Conservation (phyloP, 2,797 vertebrate genomes). For the Lepidocolaptes lacrymiger region DNA sequence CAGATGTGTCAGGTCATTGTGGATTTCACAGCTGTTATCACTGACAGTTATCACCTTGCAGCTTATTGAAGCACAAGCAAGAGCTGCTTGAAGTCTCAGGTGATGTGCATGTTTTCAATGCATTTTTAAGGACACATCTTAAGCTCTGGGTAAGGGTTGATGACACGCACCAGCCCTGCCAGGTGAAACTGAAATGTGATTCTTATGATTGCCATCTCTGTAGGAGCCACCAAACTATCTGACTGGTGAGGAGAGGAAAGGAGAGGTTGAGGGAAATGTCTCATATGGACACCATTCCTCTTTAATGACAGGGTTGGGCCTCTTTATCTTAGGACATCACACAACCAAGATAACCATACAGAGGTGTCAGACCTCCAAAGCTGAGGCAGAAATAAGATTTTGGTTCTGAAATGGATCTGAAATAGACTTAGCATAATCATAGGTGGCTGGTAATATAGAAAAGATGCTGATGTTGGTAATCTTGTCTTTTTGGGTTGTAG, state of each 20-base stretch:
- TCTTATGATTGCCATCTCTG: rapidly evolving
- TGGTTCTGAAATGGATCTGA: not conserved
- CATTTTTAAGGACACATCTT: not conserved
- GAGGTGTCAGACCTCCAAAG: not conserved
- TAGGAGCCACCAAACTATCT: not conserved
- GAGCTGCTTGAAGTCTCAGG: not conserved
- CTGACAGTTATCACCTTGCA: not conserved
- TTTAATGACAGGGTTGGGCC: not conserved
- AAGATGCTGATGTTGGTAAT: not conserved
- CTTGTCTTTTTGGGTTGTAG: not conserved
- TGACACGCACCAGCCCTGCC: not conserved
- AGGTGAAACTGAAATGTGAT: not conserved
- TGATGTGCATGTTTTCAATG: not conserved
- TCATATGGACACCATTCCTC: not conserved
- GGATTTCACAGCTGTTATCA: not conserved
- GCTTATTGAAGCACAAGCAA: not conserved
- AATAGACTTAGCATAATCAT: not conserved
- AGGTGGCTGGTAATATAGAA: not conserved
- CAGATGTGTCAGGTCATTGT: not conserved
- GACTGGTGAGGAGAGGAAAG: not conserved
- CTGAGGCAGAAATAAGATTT: not conserved
- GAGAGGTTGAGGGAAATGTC: not conserved
- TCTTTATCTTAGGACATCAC: not conserved
- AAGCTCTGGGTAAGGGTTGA: not conserved
- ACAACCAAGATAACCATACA: not conserved